Conservation (phyloP, 30 jellyfish, hydroid and myxozoan species). For the Chrysaora quinquecirrha region DNA sequence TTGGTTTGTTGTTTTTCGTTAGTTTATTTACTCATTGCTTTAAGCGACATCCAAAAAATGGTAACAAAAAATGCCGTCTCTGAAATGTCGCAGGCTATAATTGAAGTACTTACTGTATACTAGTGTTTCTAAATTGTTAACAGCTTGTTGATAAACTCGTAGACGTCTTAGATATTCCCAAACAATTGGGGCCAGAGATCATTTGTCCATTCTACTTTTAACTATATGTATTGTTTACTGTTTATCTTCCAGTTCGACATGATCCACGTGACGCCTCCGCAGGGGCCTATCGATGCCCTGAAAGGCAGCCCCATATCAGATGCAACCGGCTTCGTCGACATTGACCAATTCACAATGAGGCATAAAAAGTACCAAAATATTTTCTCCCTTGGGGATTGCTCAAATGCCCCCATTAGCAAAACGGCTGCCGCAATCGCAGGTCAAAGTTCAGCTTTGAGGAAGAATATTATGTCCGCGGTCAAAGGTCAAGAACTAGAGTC, state of each 20-base stretch:
- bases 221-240: too few species aligned
- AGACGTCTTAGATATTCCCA: too few species aligned
- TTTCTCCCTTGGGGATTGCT: slow-evolving; percentile 87
- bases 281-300: slow-evolving; percentile 87
- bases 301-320: slow-evolving; percentile 69
- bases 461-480: slow-evolving; percentile 60
- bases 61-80: too few species aligned
- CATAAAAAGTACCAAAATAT: slow-evolving; percentile 74
- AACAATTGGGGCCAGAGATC: too few species aligned
- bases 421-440: slow-evolving; percentile 97
- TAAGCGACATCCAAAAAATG: too few species aligned
- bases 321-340: slow-evolving; percentile 90
- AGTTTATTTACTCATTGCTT: too few species aligned
- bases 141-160: too few species aligned
- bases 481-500: slow-evolving; percentile 68
- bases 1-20: too few species aligned
- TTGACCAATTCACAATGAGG: slow-evolving; percentile 68
- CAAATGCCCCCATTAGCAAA: slow-evolving; percentile 87
- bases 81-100: too few species aligned
- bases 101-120: too few species aligned
- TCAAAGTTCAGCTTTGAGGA: slow-evolving; percentile 70
- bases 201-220: too few species aligned
- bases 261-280: slow-evolving; percentile 98
- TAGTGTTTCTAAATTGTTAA: too few species aligned
- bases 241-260: slow-evolving; percentile 78